Conservation (phyloP, 2,797 vertebrate genomes). For the Eulemur coronatus region DNA sequence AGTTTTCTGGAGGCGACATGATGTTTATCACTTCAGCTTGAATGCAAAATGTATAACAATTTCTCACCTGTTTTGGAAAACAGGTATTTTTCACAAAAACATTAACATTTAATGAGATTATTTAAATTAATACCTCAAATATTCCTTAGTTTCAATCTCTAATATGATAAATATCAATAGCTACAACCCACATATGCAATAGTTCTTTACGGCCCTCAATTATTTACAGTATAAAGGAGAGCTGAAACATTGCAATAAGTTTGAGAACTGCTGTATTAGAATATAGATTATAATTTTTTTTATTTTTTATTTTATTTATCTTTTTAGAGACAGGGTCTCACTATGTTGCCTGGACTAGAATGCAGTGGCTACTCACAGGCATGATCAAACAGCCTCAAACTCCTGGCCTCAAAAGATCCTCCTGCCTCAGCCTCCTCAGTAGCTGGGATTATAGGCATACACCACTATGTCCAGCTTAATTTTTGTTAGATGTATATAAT, state of each 20-base stretch:
- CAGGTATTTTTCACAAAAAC: not conserved
- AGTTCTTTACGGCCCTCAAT: not conserved
- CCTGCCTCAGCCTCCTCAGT: not conserved
- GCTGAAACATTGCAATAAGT: too few relatives aligned
- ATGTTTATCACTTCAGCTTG: not conserved
- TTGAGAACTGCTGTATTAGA: too few relatives aligned
- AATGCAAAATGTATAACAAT: not conserved
- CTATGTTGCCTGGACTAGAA: not conserved
- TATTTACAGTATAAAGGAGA: not conserved
- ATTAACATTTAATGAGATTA: not conserved
- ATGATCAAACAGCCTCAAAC: not conserved
- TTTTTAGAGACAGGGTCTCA: not conserved
- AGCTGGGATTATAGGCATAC: not conserved
- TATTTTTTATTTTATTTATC: not conserved
- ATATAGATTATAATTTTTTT: too few relatives aligned
- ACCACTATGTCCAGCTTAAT: not conserved
- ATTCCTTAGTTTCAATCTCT: slow-evolving; percentile 18
- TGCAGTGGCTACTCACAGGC: not conserved
- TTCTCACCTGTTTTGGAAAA: not conserved
- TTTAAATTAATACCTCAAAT: slow-evolving; percentile 3
- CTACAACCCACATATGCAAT: not conserved
- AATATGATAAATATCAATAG: not conserved
- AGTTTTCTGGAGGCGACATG: not conserved
- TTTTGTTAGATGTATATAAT: not conserved
- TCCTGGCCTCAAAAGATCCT: not conserved